A percentile compares a stretch with the other conserved stretches of the same genome.
These are phyloP conservation scores for Gari tellinella DNA, from an alignment of 2,888 invertebrate genomes.

Conservation along the genomic window DNA sequence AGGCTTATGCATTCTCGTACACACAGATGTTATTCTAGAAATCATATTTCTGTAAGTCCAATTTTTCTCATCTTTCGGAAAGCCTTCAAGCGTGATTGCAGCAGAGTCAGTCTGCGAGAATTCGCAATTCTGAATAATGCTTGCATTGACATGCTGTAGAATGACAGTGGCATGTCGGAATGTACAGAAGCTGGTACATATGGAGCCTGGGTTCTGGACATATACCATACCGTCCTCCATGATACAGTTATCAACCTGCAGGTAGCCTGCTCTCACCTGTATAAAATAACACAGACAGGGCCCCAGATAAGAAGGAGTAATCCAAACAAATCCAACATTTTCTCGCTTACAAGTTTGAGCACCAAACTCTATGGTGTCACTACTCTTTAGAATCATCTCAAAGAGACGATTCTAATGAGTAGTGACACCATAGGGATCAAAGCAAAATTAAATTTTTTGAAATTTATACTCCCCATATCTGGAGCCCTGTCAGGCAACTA, in stretches of 20 bases:
- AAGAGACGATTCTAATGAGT: no score
- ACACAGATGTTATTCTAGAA: conserved; percentile 57
- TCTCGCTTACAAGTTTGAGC: no score
- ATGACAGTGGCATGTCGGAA: conserved; percentile 78
- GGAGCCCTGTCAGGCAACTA: no score
- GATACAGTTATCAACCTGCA: conserved; percentile 81
- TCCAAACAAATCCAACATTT: no score
- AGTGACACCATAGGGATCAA: no score
- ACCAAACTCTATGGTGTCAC: no score
- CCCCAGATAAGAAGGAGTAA: no score
- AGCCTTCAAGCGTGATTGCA: conserved; percentile 76
- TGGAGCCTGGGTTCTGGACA: conserved; percentile 75
- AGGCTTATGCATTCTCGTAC: conserved; percentile 44
- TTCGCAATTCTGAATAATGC: conserved; percentile 79
- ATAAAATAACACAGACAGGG: conserved; percentile 22
- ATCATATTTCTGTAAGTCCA: conserved; percentile 70
- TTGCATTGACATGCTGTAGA: conserved; percentile 74
- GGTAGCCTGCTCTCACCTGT: conserved; percentile 76
- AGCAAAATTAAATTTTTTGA: no score
- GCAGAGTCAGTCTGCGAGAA: conserved; percentile 78
- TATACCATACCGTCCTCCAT: conserved; percentile 80
- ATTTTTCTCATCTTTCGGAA: conserved; percentile 74
- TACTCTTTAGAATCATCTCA: no score
- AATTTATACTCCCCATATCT: no score
- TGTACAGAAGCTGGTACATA: conserved; percentile 76